Percentiles rank a stretch among this genome's conserved stretches.
These are phyloP conservation scores for Falco novaeseelandiae DNA, from an alignment of 2,797 vertebrate genomes.

Conservation along the genomic window DNA sequence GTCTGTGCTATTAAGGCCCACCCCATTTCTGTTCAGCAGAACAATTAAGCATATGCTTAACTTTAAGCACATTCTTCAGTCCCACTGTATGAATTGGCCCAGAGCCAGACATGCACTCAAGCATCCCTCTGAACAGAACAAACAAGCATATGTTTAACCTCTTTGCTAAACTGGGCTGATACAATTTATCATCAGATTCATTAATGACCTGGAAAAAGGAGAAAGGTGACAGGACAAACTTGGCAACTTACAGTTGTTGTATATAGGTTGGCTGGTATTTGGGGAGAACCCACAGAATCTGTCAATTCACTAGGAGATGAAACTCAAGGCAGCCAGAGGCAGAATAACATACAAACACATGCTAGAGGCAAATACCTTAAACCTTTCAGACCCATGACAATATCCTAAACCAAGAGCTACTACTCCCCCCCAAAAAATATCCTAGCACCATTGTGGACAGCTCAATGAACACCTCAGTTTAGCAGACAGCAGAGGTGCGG, in stretches of 20 bases:
- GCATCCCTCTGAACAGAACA: neutral
- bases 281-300: neutral
- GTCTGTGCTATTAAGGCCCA: neutral
- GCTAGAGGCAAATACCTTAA: neutral
- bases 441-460: neutral
- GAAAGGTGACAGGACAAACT: neutral
- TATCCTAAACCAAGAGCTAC: neutral
- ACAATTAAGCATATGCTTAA: neutral
- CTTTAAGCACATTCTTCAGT: neutral
- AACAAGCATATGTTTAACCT: neutral
- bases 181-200: neutral
- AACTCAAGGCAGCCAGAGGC: neutral
- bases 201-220: neutral
- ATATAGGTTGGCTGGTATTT: neutral
- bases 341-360: fast-evolving
- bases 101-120: neutral
- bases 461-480: neutral
- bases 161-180: neutral
- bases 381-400: neutral
- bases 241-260: neutral
- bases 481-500: neutral
- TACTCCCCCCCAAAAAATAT: neutral
- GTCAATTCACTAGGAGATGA: neutral
- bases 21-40: neutral
- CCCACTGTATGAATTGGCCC: neutral